phyloP scores from a whole-genome alignment of 1,140 invertebrate species.

The Lepidurus arcticus region DNA sequence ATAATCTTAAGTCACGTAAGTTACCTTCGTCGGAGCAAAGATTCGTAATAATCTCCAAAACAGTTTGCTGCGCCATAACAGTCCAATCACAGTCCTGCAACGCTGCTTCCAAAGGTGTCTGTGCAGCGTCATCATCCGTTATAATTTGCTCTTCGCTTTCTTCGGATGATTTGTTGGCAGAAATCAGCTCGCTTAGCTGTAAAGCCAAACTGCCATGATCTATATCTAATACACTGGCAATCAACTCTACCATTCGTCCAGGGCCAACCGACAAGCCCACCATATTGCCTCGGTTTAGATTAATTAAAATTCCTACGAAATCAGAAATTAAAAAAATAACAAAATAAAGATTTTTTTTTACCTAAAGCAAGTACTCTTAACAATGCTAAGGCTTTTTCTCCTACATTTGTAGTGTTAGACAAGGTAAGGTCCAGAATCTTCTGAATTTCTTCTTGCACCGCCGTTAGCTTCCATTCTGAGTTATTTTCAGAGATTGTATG shows the following conservation, averaged over 20 bases:
- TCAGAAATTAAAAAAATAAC: not conserved
- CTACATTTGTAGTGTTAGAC: not conserved
- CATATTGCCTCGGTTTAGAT: not conserved
- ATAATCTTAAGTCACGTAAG: not conserved
- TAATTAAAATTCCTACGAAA: not conserved
- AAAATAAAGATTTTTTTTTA: not conserved
- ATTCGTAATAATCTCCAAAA: slow-evolving; percentile 64
- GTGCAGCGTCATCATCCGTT: slow-evolving; percentile 27
- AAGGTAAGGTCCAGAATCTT: not conserved
- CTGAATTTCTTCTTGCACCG: not conserved
- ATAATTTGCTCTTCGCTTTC: slow-evolving; percentile 21
- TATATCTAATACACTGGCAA: not conserved
- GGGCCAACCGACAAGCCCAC: not conserved
- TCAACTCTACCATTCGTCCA: not conserved
- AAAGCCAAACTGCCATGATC: not conserved
- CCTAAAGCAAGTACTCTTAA: not conserved
- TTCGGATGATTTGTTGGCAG: slow-evolving; percentile 16
- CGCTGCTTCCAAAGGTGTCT: slow-evolving; percentile 27
- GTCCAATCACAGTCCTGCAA: slow-evolving; percentile 43
- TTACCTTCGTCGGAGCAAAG: slow-evolving; percentile 51
- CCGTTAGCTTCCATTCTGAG: not conserved
- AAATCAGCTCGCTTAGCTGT: not conserved
- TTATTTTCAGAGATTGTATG: slow-evolving; percentile 59
- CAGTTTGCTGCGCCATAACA: slow-evolving; percentile 57
- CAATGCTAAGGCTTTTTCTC: not conserved